These are phyloP conservation scores for Lepidocolaptes lacrymiger DNA, from an alignment of 2,797 vertebrate genomes.

Conservation along the genomic window DNA sequence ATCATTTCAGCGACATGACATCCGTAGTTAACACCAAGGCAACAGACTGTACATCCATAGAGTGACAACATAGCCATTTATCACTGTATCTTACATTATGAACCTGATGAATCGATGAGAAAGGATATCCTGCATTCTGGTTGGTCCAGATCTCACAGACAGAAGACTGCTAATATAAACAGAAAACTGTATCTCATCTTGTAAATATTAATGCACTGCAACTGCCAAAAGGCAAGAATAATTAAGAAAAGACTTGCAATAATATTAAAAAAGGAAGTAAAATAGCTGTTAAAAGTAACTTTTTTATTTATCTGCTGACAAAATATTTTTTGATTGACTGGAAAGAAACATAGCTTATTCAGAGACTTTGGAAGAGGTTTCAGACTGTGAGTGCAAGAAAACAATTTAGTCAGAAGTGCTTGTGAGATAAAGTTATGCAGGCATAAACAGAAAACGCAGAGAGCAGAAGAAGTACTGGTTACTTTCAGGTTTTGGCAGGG, in stretches of 20 bases:
- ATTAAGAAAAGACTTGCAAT: constrained; percentile 60
- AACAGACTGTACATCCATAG: constrained; percentile 72
- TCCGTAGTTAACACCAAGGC: constrained; percentile 65
- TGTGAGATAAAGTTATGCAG: constrained; percentile 29
- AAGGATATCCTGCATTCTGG: constrained; percentile 86
- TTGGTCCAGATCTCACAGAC: constrained; percentile 85
- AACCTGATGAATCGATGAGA: constrained; percentile 84
- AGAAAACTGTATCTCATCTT: constrained; percentile 83
- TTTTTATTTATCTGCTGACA: constrained; percentile 55
- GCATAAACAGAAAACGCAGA: neutral
- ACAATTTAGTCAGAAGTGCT: constrained; percentile 48
- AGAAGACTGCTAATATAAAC: constrained; percentile 84
- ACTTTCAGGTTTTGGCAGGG: constrained; percentile 11
- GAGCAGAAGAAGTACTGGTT: neutral
- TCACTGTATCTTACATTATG: constrained; percentile 81
- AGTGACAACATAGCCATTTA: constrained; percentile 74
- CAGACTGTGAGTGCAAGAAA: constrained; percentile 46
- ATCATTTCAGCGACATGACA: constrained; percentile 54
- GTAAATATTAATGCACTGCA: constrained; percentile 73
- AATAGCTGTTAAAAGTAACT: constrained; percentile 34
- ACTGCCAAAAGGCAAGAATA: constrained; percentile 70
- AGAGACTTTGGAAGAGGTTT: constrained; percentile 27
- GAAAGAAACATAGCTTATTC: constrained; percentile 11
- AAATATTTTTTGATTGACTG: constrained; percentile 49
- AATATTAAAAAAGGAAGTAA: constrained; percentile 19